Evolutionary conservation across 2,888 invertebrate genomes (phyloP), one percentile per base, ranked within the genome.

Genomic region (Bursaphelenchus okinawaensis): DNA sequence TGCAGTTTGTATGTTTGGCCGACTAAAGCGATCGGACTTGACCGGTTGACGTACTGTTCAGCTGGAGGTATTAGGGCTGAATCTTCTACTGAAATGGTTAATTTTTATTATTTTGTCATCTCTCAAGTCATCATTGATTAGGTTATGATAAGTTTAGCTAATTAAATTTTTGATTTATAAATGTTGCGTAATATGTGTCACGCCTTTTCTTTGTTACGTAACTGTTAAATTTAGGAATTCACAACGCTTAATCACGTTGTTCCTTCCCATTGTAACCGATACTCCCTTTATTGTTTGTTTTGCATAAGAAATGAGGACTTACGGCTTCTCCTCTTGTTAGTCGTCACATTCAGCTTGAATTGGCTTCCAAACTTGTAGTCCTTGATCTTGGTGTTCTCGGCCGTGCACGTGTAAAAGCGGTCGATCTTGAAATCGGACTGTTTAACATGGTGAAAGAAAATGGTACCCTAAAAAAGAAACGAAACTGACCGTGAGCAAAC

Each of bases 1-100:
- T 85, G 85, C 54, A 86, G 77, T 62, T 79, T 81, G 69, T 81
- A 79, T 22, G 71, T 69, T 52, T 78, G 75, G 63, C 81, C 81
- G 58, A 74, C 75, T 6, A 81, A 70, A n/a, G 81, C 81, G 56
- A 82, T 72, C 24, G 81, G 81, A 22, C 78, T 75, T 24, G 76
- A 76, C 65, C 81, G 81, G 62, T 81, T 81, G 54, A 81, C 81
- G 68, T 81, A 81, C 68, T 73, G 73, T 28, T 73, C 73, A n/a
- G 67, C 64, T 19, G 74, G 71, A 6, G 74, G 75, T 28, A 73
- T 72, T 22, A 27, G 56, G 20, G 31, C 28, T 20, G 57, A 67
- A 54, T 69, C 67, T 8, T 67, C 56, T 24, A 68, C 67, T 56
- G 28, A 52, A 60, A 62, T 4, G 24, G 26, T 12, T 9, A 20